Conservation (phyloP, 2,888 invertebrate species). For the Dolomedes plantarius region DNA sequence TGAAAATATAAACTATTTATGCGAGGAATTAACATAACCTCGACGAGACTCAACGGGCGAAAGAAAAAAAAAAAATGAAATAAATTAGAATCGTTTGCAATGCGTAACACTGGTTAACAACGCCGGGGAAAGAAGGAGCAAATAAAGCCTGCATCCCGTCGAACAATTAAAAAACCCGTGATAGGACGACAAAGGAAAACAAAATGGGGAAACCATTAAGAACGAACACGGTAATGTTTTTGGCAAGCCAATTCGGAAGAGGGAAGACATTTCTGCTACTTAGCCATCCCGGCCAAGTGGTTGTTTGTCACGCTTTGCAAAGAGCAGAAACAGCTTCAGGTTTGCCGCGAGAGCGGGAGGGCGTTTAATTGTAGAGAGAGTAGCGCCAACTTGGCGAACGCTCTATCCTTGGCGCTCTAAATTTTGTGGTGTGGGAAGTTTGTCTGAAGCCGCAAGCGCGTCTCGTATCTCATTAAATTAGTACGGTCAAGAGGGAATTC, state of each 20-base stretch:
- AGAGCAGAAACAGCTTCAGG: background rate
- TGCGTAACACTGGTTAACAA: conserved; percentile 44
- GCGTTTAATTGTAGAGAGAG: background rate
- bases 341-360: background rate
- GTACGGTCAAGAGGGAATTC: too few species aligned
- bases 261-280: conserved; percentile 49
- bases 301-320: conserved; percentile 58
- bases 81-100: conserved; percentile 6
- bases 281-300: conserved; percentile 39
- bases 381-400: conserved; percentile 8
- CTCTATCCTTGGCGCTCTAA: too few species aligned
- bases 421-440: too few species aligned
- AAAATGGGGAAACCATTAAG: conserved; percentile 32
- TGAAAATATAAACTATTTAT: too few species aligned
- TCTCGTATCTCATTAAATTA: too few species aligned
- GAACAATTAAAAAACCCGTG: conserved; percentile 48
- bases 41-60: too few species aligned
- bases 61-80: too few species aligned
- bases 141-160: background rate
- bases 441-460: too few species aligned
- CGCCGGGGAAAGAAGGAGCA: background rate
- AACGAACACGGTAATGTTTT: conserved; percentile 22
- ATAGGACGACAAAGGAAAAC: background rate
- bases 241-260: background rate
- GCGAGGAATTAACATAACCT: too few species aligned